phyloP scores from a whole-genome alignment of 2,888 invertebrate species.

The Dorcus parallelipipedus region DNA sequence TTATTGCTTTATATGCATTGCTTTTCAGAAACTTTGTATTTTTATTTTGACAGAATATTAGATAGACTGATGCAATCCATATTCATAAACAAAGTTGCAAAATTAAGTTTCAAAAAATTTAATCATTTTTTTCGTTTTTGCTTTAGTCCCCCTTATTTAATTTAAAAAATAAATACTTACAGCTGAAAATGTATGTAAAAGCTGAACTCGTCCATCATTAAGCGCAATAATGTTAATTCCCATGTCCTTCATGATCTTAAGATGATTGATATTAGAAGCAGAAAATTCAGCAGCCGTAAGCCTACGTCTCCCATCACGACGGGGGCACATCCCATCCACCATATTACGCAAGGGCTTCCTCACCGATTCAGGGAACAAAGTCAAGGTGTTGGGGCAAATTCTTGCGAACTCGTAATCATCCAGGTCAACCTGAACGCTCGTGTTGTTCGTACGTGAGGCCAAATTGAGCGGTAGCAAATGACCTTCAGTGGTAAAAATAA shows the following conservation, averaged over 20 bases:
- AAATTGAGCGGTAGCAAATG: conserved; percentile 89
- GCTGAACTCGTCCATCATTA: conserved; percentile 86
- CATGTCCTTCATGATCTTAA: conserved; percentile 86
- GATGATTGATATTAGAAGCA: conserved; percentile 77
- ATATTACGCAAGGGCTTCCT: conserved; percentile 80
- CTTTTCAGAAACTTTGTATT: no score
- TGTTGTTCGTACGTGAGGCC: conserved; percentile 60
- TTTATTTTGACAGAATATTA: no score
- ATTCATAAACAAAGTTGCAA: no score
- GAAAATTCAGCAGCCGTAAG: conserved; percentile 71
- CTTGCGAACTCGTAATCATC: conserved; percentile 59
- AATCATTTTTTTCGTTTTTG: no score
- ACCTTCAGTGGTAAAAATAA: conserved; percentile 91
- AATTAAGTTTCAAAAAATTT: no score
- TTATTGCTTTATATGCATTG: no score
- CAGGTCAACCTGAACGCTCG: conserved; percentile 51
- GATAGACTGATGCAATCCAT: no score
- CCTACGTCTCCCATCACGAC: conserved; percentile 57
- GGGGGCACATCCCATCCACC: conserved; percentile 77
- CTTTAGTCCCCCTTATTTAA: no score
- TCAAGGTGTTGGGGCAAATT: conserved; percentile 82
- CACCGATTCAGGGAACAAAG: conserved; percentile 79
- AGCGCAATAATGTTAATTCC: conserved; percentile 89
- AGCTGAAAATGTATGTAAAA: conserved; percentile 83
- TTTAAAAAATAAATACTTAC: conserved; percentile 54